Conservation (phyloP, 2,113 vertebrate genomes). For the Arenaria interpres region DNA sequence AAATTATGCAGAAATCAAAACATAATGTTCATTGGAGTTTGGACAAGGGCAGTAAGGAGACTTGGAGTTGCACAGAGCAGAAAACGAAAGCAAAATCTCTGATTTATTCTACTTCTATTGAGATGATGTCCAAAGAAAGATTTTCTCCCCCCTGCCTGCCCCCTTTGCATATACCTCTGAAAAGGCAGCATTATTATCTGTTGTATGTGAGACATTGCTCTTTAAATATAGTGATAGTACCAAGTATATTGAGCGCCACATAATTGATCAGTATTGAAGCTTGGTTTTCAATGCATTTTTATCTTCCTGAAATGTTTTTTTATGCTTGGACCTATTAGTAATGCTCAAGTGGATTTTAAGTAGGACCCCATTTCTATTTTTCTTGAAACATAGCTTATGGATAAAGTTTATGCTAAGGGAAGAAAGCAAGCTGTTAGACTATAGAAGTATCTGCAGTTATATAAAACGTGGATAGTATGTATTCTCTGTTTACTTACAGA, state of each 20-base stretch:
- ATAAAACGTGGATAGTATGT: background rate
- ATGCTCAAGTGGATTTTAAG: background rate
- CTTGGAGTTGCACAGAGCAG: background rate
- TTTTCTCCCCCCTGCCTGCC: too few species aligned
- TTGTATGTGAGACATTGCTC: background rate
- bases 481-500: background rate
- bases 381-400: background rate
- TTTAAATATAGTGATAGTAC: background rate
- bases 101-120: background rate
- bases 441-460: background rate
- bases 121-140: background rate
- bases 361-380: background rate
- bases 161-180: background rate
- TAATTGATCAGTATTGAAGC: background rate
- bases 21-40: background rate
- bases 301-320: background rate
- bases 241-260: background rate
- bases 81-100: background rate
- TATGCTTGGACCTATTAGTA: background rate
- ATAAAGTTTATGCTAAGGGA: background rate
- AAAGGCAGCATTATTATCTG: background rate
- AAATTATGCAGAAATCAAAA: constrained; percentile 60
- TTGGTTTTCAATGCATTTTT: background rate
- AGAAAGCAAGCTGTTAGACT: background rate
- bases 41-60: background rate